phyloP scores from a whole-genome alignment of 2,113 vertebrate genomes.

The Phaethon lepturus region DNA sequence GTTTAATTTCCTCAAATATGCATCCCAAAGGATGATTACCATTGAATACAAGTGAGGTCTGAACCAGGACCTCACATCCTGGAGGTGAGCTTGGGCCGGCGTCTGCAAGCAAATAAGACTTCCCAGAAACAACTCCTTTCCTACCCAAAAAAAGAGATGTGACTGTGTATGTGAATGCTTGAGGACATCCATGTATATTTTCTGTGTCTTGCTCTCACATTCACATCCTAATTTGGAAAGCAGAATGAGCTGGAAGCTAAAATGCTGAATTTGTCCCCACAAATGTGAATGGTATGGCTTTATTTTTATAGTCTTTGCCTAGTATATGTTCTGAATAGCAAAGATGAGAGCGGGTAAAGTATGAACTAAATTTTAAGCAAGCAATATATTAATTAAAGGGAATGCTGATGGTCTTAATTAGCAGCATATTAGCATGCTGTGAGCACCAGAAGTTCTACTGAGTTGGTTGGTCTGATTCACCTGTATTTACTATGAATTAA shows the following conservation, averaged over 20 bases:
- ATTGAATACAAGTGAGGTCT: background rate
- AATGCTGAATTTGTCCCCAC: background rate
- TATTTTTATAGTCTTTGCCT: background rate
- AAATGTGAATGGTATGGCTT: background rate
- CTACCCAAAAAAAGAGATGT: background rate
- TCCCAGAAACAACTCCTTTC: background rate
- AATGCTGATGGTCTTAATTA: conserved; percentile 67
- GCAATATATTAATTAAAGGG: conserved; percentile 42
- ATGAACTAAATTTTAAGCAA: background rate
- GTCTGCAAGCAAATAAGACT: background rate
- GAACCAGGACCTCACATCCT: background rate
- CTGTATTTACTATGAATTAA: conserved; percentile 63
- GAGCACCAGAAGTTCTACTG: background rate
- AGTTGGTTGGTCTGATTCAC: background rate
- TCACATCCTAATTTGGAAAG: background rate
- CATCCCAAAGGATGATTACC: background rate
- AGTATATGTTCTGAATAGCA: background rate
- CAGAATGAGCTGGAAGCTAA: background rate
- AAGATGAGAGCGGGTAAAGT: background rate
- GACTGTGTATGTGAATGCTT: background rate
- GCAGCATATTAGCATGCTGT: conserved; percentile 39
- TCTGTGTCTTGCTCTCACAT: background rate
- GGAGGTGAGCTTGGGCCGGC: background rate
- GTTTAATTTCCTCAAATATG: background rate
- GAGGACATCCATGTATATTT: rapidly evolving